These are phyloP conservation scores for Aromia moschata DNA, from an alignment of 2,888 invertebrate genomes.

Conservation along the genomic window DNA sequence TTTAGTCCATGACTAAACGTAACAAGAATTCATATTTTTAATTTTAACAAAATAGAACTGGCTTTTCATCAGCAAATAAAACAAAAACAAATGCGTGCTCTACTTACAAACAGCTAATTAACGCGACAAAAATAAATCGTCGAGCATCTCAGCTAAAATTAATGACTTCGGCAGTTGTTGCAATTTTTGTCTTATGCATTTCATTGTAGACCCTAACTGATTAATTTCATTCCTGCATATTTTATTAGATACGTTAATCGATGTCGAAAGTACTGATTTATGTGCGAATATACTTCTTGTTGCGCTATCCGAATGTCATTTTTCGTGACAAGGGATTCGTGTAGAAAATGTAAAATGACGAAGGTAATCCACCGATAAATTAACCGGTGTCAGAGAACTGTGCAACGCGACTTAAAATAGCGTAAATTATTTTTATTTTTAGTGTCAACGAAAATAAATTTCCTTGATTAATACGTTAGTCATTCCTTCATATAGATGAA, in stretches of 20 bases:
- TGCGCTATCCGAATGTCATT: too few species aligned
- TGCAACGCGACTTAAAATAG: not conserved
- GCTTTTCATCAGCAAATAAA: too few species aligned
- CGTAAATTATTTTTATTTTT: constrained; percentile 6
- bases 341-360: not conserved
- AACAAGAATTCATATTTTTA: too few species aligned
- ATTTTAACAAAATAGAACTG: too few species aligned
- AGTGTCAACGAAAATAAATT: constrained; percentile 4
- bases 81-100: too few species aligned
- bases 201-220: not conserved
- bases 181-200: not conserved
- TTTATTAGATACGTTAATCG: too few species aligned
- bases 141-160: not conserved
- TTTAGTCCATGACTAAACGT: too few species aligned
- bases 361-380: not conserved
- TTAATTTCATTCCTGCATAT: not conserved
- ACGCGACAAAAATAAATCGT: not conserved
- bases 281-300: too few species aligned
- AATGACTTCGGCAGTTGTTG: not conserved
- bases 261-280: too few species aligned
- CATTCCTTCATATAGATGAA: constrained; percentile 3
- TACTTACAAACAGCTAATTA: not conserved
- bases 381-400: not conserved
- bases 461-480: constrained; percentile 5
- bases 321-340: not conserved